Conservation (phyloP, 2,113 vertebrate genomes). For the Caretta caretta region DNA sequence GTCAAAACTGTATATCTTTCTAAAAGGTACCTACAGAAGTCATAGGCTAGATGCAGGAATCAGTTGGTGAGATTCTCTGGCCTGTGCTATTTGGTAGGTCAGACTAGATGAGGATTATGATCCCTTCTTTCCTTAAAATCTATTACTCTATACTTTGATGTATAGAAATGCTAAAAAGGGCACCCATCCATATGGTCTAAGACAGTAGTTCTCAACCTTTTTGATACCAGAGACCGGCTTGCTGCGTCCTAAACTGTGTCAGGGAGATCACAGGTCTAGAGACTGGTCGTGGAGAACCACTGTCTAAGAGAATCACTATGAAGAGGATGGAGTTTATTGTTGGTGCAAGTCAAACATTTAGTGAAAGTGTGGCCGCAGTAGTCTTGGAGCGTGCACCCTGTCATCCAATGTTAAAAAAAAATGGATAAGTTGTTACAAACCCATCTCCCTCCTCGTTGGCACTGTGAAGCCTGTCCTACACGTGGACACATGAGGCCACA, state of each 20-base stretch:
- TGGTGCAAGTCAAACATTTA: background rate
- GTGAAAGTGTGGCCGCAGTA: background rate
- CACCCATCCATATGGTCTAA: background rate
- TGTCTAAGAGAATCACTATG: background rate
- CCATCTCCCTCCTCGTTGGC: background rate
- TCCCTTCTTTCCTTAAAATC: background rate
- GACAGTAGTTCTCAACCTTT: background rate
- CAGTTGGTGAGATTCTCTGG: background rate
- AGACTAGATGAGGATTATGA: background rate
- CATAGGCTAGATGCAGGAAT: background rate
- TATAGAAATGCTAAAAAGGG: background rate
- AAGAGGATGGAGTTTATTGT: background rate
- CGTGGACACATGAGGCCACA: fast-evolving
- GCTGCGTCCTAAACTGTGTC: no score
- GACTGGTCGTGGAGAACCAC: background rate
- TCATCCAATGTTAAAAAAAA: background rate
- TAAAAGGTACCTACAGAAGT: background rate
- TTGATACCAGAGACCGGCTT: no score
- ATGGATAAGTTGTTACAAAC: fast-evolving
- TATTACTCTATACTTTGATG: background rate
- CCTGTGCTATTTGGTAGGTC: background rate
- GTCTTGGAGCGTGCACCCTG: background rate
- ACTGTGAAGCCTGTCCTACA: background rate
- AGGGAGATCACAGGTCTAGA: no score
- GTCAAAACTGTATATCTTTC: background rate